These are phyloP conservation scores for Sarcophaga subvicina DNA, from an alignment of 2,888 invertebrate genomes.

Conservation along the genomic window DNA sequence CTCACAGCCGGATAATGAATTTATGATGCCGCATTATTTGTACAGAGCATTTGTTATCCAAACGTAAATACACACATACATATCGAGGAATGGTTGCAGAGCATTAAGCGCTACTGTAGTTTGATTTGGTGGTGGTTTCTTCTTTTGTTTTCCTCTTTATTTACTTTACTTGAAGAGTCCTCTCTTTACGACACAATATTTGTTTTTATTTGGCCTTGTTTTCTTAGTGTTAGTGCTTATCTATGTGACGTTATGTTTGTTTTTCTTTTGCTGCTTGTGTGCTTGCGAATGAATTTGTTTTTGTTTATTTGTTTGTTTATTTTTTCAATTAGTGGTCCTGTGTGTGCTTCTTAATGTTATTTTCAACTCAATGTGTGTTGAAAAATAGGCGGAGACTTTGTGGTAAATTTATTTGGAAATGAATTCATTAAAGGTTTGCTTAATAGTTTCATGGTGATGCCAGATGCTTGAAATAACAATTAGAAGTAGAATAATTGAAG, in stretches of 20 bases:
- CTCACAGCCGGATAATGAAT: slow-evolving; percentile 36
- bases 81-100: not conserved
- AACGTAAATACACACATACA: slow-evolving; percentile 6
- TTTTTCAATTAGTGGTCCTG: slow-evolving; percentile 44
- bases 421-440: slow-evolving; percentile 50
- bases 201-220: slow-evolving; percentile 31
- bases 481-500: too few relatives aligned
- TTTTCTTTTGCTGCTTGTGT: slow-evolving; percentile 8
- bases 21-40: slow-evolving; percentile 54
- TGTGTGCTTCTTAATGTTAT: slow-evolving; percentile 30
- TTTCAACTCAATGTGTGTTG: not conserved
- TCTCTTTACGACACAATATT: too few relatives aligned
- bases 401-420: slow-evolving; percentile 62
- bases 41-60: slow-evolving; percentile 19
- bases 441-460: slow-evolving; percentile 56
- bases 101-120: slow-evolving; percentile 50
- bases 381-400: slow-evolving; percentile 76
- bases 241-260: slow-evolving; percentile 73
- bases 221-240: slow-evolving; percentile 74
- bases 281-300: slow-evolving; percentile 30
- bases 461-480: slow-evolving; percentile 26
- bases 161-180: not conserved
- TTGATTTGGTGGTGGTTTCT: slow-evolving; percentile 49
- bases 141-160: not conserved
- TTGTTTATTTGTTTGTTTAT: slow-evolving; percentile 26